phyloP scores from a whole-genome alignment of 2,888 invertebrate genomes.

The Dilophus febrilis region DNA sequence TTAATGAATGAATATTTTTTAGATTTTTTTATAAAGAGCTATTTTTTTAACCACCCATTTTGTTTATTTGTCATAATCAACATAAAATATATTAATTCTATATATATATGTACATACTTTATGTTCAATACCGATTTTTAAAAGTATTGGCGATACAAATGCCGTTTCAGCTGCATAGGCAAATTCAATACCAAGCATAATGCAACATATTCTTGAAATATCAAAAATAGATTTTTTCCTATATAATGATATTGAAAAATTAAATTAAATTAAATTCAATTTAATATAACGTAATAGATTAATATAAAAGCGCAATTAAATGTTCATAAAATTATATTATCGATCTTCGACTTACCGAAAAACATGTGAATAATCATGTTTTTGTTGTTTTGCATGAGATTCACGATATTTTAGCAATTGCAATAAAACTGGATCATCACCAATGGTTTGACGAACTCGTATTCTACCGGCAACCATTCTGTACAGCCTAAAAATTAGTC shows the following conservation, averaged over 20 bases:
- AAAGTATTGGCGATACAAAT: constrained; percentile 43
- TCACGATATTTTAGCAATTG: constrained; percentile 26
- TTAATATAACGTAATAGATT: background rate
- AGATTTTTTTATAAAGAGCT: background rate
- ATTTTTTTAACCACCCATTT: too few relatives aligned
- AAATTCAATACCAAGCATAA: constrained; percentile 40
- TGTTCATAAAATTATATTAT: background rate
- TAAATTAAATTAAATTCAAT: background rate
- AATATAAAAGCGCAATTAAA: background rate
- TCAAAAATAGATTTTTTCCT: constrained; percentile 23
- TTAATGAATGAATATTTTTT: background rate
- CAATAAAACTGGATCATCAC: constrained; percentile 23
- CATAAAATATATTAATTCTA: too few relatives aligned
- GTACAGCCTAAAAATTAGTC: too few relatives aligned
- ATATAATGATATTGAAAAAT: constrained; percentile 1
- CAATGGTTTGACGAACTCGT: too few relatives aligned
- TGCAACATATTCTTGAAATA: constrained; percentile 23
- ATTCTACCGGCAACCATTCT: too few relatives aligned
- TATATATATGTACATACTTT: constrained; percentile 17
- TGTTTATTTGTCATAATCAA: too few relatives aligned
- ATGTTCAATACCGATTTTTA: constrained; percentile 42
- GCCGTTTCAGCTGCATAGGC: constrained; percentile 51
- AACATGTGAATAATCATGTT: constrained; percentile 28
- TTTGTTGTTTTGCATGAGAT: constrained; percentile 24
- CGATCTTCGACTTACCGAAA: constrained; percentile 16